Conservation (phyloP, 2,797 vertebrate genomes). For the Phylloscopus collybita region DNA sequence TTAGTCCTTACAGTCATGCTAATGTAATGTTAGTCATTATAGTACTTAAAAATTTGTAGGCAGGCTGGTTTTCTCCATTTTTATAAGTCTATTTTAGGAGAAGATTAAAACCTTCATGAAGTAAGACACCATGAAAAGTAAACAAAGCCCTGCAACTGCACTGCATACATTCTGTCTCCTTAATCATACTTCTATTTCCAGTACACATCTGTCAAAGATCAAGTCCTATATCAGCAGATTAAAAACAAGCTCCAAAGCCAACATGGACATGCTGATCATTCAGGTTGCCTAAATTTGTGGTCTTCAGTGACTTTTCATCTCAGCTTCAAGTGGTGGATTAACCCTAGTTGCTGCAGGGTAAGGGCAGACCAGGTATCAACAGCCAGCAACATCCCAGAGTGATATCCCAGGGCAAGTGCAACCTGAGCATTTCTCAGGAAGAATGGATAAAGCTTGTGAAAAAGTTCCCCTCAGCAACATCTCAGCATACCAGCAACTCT, state of each 20-base stretch:
- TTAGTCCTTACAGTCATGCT: neutral
- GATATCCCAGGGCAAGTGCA: neutral
- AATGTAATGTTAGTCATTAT: neutral
- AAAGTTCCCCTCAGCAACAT: neutral
- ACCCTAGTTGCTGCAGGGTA: neutral
- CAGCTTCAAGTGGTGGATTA: neutral
- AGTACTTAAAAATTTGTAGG: neutral
- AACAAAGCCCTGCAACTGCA: slow-evolving; percentile 9
- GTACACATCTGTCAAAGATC: neutral
- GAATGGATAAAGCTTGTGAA: neutral
- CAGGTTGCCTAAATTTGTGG: neutral
- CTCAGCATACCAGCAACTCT: neutral
- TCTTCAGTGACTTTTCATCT: neutral
- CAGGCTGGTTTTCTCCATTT: neutral
- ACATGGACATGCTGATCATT: neutral
- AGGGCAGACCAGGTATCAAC: neutral
- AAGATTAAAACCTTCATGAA: neutral
- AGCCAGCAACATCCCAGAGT: neutral
- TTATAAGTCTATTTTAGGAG: neutral
- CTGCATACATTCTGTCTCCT: neutral
- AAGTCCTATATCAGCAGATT: neutral
- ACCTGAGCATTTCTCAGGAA: neutral
- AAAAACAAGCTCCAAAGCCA: neutral
- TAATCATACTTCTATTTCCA: neutral
- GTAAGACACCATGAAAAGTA: neutral